These are phyloP conservation scores for Asobara japonica DNA, from an alignment of 1,140 invertebrate species.

Conservation along the genomic window DNA sequence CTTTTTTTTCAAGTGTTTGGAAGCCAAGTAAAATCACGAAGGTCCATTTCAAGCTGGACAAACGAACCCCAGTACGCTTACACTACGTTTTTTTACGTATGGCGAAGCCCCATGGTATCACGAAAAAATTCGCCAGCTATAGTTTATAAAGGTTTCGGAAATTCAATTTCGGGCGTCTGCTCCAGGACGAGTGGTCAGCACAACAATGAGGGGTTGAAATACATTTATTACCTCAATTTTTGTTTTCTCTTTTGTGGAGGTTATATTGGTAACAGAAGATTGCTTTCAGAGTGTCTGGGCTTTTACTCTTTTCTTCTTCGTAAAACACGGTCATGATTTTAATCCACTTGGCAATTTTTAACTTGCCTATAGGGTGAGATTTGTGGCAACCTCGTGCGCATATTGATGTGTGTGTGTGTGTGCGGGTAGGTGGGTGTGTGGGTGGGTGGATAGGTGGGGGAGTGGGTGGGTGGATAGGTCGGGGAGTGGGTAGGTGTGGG, in stretches of 20 bases:
- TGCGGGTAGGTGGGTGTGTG: too few relatives aligned
- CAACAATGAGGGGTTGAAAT: not conserved
- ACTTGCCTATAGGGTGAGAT: too few relatives aligned
- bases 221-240: constrained; percentile 19
- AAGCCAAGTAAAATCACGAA: constrained; percentile 28
- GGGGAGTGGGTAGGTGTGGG: too few relatives aligned
- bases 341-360: not conserved
- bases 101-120: constrained; percentile 17
- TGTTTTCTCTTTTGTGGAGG: constrained; percentile 19
- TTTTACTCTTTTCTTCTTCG: constrained; percentile 15
- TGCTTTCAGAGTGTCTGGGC: constrained; percentile 16
- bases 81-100: constrained; percentile 20
- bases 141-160: constrained; percentile 32
- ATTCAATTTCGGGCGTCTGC: constrained; percentile 28
- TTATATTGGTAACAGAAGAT: constrained; percentile 27
- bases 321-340: not conserved
- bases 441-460: too few relatives aligned
- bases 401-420: too few relatives aligned
- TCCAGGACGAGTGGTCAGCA: not conserved
- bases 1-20: constrained; percentile 23
- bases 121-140: constrained; percentile 18
- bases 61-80: not conserved
- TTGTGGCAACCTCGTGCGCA: too few relatives aligned
- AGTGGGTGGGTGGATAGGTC: too few relatives aligned
- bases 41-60: constrained; percentile 12